These are phyloP conservation scores for Pterois miles DNA, from an alignment of 2,797 vertebrate genomes.

Conservation along the genomic window DNA sequence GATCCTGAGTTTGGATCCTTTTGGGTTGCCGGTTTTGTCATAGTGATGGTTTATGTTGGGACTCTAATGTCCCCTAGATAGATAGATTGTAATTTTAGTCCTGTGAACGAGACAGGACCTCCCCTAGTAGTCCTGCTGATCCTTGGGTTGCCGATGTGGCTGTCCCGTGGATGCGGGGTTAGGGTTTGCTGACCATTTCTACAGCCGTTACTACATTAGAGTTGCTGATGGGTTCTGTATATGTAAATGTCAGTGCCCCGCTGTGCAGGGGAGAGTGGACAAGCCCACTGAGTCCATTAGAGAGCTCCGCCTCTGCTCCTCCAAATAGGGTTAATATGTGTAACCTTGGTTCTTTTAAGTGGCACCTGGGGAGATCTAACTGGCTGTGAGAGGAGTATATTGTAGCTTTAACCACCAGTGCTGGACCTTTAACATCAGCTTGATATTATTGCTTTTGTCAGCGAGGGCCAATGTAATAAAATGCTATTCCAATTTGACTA, in stretches of 20 bases:
- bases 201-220: neutral
- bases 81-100: too few species aligned
- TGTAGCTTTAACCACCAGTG: neutral
- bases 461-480: neutral
- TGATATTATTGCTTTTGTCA: conserved; percentile 1
- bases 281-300: conserved; percentile 9
- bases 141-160: neutral
- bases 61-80: neutral
- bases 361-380: conserved; percentile 31
- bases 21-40: neutral
- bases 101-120: neutral
- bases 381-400: conserved; percentile 15
- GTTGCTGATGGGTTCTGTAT: neutral
- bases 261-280: conserved; percentile 5
- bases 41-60: neutral
- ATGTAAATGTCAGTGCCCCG: conserved; percentile 13
- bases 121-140: neutral
- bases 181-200: neutral
- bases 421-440: conserved; percentile 1
- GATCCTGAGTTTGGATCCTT: neutral
- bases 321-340: conserved; percentile 33
- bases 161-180: neutral
- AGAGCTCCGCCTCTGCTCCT: conserved; percentile 13
- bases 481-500: neutral
- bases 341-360: conserved; percentile 39